Percentiles rank a stretch among this genome's conserved stretches.
These are phyloP conservation scores for Drosophila ananassae DNA, from an alignment of 1,140 invertebrate genomes.

Conservation along the genomic window DNA sequence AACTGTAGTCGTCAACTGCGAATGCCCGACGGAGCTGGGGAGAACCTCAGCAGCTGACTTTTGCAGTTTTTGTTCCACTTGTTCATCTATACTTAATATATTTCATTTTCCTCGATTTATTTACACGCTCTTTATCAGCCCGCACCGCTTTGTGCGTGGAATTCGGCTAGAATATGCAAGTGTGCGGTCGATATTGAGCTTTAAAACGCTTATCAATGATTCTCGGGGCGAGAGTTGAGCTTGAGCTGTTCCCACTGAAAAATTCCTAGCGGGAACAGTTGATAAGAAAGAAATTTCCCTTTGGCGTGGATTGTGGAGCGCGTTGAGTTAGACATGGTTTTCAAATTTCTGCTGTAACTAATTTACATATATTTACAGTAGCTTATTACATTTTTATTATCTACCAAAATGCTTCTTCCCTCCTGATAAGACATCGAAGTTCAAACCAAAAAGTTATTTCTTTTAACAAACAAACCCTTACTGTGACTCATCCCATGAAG, in stretches of 20 bases:
- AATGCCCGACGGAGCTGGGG: background rate
- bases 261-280: background rate
- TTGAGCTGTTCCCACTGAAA: slow-evolving; percentile 2
- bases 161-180: slow-evolving; percentile 25
- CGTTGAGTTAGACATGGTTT: too few species aligned
- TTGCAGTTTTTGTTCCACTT: slow-evolving; percentile 34
- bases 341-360: too few species aligned
- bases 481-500: background rate
- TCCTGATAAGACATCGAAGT: too few species aligned
- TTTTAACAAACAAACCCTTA: background rate
- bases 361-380: too few species aligned
- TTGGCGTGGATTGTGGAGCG: too few species aligned
- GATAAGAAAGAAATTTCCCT: slow-evolving; percentile 11
- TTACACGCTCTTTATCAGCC: slow-evolving; percentile 61
- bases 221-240: background rate
- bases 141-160: slow-evolving; percentile 15
- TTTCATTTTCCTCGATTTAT: slow-evolving; percentile 27
- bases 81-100: slow-evolving; percentile 14
- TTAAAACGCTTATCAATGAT: slow-evolving; percentile 13
- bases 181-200: slow-evolving; percentile 23
- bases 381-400: too few species aligned
- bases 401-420: too few species aligned
- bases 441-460: background rate
- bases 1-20: slow-evolving; percentile 4
- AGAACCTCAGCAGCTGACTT: slow-evolving; percentile 21